These are phyloP conservation scores for Acanthococcus lagerstroemiae DNA, from an alignment of 2,888 invertebrate species.

Conservation along the genomic window DNA sequence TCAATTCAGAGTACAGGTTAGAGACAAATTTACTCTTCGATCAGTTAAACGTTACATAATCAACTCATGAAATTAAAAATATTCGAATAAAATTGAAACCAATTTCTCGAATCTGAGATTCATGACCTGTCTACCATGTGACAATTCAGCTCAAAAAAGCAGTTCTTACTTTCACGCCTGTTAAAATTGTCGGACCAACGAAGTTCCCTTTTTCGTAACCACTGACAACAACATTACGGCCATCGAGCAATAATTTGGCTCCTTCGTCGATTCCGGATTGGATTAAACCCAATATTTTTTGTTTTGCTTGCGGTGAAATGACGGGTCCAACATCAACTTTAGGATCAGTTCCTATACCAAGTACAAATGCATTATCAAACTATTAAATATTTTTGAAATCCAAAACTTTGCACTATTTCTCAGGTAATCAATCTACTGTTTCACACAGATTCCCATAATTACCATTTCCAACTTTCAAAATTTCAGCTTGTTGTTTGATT, in stretches of 20 bases:
- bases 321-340: constrained; percentile 84
- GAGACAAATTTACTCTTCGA: not conserved
- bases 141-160: not conserved
- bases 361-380: too few relatives aligned
- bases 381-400: too few relatives aligned
- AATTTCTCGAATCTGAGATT: not conserved
- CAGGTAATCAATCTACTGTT: not conserved
- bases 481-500: constrained; percentile 66
- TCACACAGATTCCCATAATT: constrained; percentile 28
- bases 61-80: too few relatives aligned
- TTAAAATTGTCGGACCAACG: constrained; percentile 88
- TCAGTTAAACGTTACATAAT: too few relatives aligned
- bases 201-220: constrained; percentile 97
- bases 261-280: constrained; percentile 78
- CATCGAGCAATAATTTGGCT: constrained; percentile 80
- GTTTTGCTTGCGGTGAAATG: constrained; percentile 82
- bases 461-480: constrained; percentile 81
- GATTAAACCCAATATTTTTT: constrained; percentile 67
- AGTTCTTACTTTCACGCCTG: constrained; percentile 58
- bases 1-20: not conserved
- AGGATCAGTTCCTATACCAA: constrained; percentile 54
- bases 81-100: too few relatives aligned
- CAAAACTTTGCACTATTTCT: too few relatives aligned
- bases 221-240: constrained; percentile 65
- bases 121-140: not conserved